Base-by-base conservation (phyloP, 2,797 vertebrate genomes). In the Chelmon rostratus region DNA sequence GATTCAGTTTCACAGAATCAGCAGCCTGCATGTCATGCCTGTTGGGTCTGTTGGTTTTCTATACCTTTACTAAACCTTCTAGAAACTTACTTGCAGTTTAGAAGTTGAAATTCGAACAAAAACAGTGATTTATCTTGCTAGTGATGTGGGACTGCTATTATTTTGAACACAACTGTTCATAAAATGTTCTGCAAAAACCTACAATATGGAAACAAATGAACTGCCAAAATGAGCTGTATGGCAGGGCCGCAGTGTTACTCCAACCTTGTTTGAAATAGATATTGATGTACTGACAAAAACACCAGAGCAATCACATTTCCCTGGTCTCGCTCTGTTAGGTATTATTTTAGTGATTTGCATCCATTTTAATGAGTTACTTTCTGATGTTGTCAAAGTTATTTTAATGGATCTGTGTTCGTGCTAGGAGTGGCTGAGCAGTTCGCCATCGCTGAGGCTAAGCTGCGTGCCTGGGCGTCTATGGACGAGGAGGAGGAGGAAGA, bases 391-490 rank as follows among this genome's bases (percentile, higher is more conserved):
- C n/a, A n/a, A n/a, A n/a, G n/a, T n/a, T n/a, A n/a, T n/a, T 67
- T 19, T 61, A 23, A 38, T 8, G 8, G 40, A 19, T 59, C 8
- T 80, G 61, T 84, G 37, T 74, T 71, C 21, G 71, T 66, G 8
- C 21, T 61, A 98, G 97, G 97, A 53, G 97, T 98, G 47, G 98
- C 98, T 0, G 98, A 99, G 88, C 98, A 99, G 93, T 99, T 99
- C 88, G 98, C 97, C 89, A 99, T 99, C 0, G 98, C 98, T 0
- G 98, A 99, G 92, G 98, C 98, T 63, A 99, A 99, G 89, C 96
- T 99, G 76, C 95, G 97, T 2, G 98, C 98, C 42, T 99, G 98
- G 98, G 98, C 98, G 1, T 99, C 98, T 0, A 86, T 99, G 77
- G 98, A 99, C 4, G 97, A 98, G 0, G 98, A 99, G 0, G 97